Base-by-base conservation (phyloP, 2,797 vertebrate genomes). In the Pseudopleuronectes americanus region DNA sequence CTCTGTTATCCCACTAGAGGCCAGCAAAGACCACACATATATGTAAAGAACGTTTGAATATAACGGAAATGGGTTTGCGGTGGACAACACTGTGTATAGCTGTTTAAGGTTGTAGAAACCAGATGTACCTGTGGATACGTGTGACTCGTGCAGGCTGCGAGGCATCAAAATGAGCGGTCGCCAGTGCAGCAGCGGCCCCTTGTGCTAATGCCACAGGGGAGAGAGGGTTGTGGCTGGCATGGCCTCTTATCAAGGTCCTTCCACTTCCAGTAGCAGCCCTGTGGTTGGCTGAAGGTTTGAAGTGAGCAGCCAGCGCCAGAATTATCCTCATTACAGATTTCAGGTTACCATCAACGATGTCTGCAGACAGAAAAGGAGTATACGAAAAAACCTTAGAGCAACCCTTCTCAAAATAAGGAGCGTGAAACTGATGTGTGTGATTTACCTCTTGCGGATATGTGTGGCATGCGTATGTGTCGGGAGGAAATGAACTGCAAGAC, bases 321-420 rank as follows among this genome's bases (percentile, higher is more conserved):
- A 99, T 97, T 65, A 99, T 89, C 91, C 97, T 95, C 98, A 99
- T 99, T 67, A 95, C 95, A 45, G 96, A 96, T 90, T 99, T 99
- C 80, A 99, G 87, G 90, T 99, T 99, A 16, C 97, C 97, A 1
- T 99, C 96, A 13, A 99, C 95, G 1, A 99, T 97, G 89, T 99
- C 97, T 99, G 83, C 57, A 68, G 54, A 76, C 2, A 62, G 24
- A 71, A 73, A 63, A 59, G 13, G 17, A 66, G 55, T 6, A 64
- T 6, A 74, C 22, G 19, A 21, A 73, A 53, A 21, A 49, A 21
- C 3, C 1, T 55, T 26, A 26, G 2, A 63, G 62, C 28, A 66
- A 3, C 4, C 53, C 5, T 8, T 62, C 51, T 23, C 4, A 2
- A 64, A 26, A 68, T 21, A 71, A 5, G 28, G 2, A 33, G 17